These are phyloP conservation scores for Eurystomus gularis DNA, from an alignment of 2,113 vertebrate genomes.

Conservation along the genomic window DNA sequence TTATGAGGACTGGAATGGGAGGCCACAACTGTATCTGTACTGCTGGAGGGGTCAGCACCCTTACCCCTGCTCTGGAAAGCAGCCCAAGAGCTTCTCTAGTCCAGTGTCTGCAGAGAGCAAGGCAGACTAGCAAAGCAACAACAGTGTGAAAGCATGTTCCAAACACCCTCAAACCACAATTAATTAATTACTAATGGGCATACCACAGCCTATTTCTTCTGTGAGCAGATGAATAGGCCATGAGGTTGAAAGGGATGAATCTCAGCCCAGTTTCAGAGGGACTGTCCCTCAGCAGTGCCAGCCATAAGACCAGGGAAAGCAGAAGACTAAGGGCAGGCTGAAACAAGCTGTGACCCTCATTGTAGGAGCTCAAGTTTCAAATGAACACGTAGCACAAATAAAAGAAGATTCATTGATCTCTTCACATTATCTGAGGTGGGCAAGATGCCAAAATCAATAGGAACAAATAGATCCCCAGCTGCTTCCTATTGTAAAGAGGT, in stretches of 20 bases:
- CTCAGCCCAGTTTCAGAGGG: neutral
- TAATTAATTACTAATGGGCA: conserved; percentile 10
- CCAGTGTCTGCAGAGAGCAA: neutral
- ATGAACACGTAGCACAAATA: neutral
- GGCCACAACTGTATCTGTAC: neutral
- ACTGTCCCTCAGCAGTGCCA: neutral
- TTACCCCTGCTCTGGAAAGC: neutral
- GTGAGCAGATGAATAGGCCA: neutral
- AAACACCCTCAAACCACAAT: neutral
- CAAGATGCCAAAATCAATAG: conserved; percentile 28
- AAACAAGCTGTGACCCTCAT: neutral
- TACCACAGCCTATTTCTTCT: neutral
- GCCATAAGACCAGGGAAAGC: neutral
- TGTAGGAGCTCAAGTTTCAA: neutral
- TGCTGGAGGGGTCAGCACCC: neutral
- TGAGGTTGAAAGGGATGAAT: neutral
- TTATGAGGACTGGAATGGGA: neutral
- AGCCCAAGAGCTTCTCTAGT: neutral
- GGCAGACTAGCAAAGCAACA: neutral
- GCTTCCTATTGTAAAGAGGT: neutral
- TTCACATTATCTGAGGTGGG: neutral
- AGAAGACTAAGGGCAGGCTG: neutral
- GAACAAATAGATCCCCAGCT: conserved; percentile 34
- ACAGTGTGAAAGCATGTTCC: neutral
- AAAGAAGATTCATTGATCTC: conserved; percentile 18